Conservation (phyloP, 1,140 invertebrate genomes). For the Zaprionus ornatus region DNA sequence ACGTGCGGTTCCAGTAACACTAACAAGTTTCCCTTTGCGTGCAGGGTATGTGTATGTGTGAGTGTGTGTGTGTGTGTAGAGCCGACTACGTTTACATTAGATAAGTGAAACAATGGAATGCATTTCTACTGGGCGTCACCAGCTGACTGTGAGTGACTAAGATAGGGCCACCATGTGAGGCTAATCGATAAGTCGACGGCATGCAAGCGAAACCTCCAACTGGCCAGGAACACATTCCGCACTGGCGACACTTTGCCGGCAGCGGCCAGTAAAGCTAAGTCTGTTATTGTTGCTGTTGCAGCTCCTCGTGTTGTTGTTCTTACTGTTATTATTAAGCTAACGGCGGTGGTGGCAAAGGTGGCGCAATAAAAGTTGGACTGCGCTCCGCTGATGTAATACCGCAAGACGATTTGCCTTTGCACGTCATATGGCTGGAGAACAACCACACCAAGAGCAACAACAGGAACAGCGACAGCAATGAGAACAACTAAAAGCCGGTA, state of each 20-base stretch:
- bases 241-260: slow-evolving; percentile 67
- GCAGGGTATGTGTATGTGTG: background rate
- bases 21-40: slow-evolving; percentile 30
- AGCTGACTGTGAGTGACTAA: slow-evolving; percentile 46
- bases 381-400: slow-evolving; percentile 78
- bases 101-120: slow-evolving; percentile 45
- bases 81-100: slow-evolving; percentile 32
- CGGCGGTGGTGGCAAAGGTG: slow-evolving; percentile 38
- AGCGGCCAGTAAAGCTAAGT: slow-evolving; percentile 31
- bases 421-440: slow-evolving; percentile 62
- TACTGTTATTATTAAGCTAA: slow-evolving; percentile 15
- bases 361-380: slow-evolving; percentile 67
- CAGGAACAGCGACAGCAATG: slow-evolving; percentile 50
- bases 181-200: slow-evolving; percentile 54
- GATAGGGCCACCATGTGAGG: slow-evolving; percentile 25
- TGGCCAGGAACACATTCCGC: slow-evolving; percentile 52
- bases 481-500: slow-evolving; percentile 63
- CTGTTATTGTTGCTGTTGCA: slow-evolving; percentile 27
- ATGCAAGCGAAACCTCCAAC: slow-evolving; percentile 46
- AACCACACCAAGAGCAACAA: background rate
- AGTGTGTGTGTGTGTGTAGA: background rate
- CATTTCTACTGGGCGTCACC: slow-evolving; percentile 38
- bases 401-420: slow-evolving; percentile 70
- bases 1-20: slow-evolving; percentile 27
- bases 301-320: slow-evolving; percentile 6